phyloP scores from a whole-genome alignment of 2,888 invertebrate genomes.

The Drosophila koepferae region DNA sequence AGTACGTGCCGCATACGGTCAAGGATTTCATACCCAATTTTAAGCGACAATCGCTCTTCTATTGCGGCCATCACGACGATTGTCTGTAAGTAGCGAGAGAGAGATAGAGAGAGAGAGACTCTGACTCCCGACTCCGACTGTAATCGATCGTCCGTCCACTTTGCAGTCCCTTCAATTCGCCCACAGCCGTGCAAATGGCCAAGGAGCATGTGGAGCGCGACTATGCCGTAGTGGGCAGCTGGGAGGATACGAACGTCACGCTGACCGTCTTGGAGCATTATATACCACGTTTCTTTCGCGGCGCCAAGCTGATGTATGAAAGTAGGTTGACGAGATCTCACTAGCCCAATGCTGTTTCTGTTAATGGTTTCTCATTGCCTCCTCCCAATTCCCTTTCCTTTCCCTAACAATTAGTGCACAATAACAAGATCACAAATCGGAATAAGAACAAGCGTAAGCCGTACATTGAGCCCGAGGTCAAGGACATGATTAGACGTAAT shows the following conservation, averaged over 20 bases:
- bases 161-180: constrained; percentile 91
- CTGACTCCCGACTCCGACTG: background rate
- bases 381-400: background rate
- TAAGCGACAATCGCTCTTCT: constrained; percentile 93
- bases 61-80: constrained; percentile 93
- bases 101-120: too few relatives aligned
- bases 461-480: constrained; percentile 73
- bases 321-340: constrained; percentile 55
- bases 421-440: constrained; percentile 84
- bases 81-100: constrained; percentile 89
- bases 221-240: constrained; percentile 94
- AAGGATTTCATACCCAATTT: constrained; percentile 91
- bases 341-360: background rate
- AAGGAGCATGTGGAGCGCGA: constrained; percentile 93
- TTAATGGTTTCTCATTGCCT: background rate
- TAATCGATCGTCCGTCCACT: constrained; percentile 18
- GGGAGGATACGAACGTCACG: constrained; percentile 94
- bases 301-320: constrained; percentile 86
- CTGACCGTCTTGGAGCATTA: constrained; percentile 93
- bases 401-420: constrained; percentile 57
- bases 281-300: constrained; percentile 92
- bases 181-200: constrained; percentile 92
- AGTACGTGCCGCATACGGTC: constrained; percentile 87
- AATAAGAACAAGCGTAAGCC: constrained; percentile 94
- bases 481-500: constrained; percentile 90